Evolutionary conservation across 2,888 invertebrate species (phyloP).

Genomic region (Pemphredon lugubris): DNA sequence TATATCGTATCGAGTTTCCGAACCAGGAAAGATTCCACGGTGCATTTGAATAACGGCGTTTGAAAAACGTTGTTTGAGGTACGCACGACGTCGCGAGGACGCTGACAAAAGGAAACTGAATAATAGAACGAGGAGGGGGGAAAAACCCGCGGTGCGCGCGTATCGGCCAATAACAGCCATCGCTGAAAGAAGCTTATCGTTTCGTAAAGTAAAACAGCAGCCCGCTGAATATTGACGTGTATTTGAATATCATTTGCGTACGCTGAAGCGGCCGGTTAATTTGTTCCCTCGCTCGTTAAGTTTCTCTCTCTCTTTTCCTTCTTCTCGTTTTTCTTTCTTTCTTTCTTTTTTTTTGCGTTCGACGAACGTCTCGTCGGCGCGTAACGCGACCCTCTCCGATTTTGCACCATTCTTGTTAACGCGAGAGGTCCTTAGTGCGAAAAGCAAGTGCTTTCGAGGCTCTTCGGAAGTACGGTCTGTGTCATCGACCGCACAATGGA

Average conservation of each 20-base stretch:
- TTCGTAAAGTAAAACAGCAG: constrained; percentile 34
- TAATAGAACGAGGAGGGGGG: constrained; percentile 34
- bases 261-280: constrained; percentile 41
- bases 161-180: constrained; percentile 36
- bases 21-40: constrained; percentile 21
- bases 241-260: constrained; percentile 51
- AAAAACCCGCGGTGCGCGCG: constrained; percentile 25
- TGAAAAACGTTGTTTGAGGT: constrained; percentile 24
- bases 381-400: constrained; percentile 18
- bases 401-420: constrained; percentile 45
- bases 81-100: constrained; percentile 24
- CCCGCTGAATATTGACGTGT: constrained; percentile 30
- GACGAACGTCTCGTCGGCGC: background rate
- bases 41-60: constrained; percentile 1
- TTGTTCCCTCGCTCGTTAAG: constrained; percentile 34
- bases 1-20: constrained; percentile 36
- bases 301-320: too few species aligned
- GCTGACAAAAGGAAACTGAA: constrained; percentile 33
- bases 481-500: constrained; percentile 30
- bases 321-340: background rate
- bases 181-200: constrained; percentile 40
- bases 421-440: constrained; percentile 40
- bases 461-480: constrained; percentile 20
- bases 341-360: constrained; percentile 8
- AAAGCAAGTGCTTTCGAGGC: constrained; percentile 42